phyloP scores from a whole-genome alignment of 2,888 invertebrate species.

The Drosophila demipolita region DNA sequence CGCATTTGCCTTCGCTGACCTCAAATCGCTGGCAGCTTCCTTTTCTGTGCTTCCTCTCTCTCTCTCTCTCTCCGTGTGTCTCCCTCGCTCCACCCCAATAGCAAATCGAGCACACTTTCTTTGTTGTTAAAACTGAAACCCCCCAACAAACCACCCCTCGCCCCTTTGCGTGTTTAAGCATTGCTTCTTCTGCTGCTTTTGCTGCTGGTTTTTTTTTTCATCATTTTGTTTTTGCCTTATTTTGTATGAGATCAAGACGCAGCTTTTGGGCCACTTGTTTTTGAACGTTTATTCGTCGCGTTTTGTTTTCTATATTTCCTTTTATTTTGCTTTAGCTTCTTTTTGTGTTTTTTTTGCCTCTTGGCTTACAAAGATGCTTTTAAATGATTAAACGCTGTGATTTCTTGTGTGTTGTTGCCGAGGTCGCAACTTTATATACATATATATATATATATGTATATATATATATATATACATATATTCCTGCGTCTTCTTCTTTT shows the following conservation, averaged over 20 bases:
- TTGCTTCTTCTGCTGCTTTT: conserved; percentile 32
- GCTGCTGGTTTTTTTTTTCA: neutral
- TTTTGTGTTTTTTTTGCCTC: conserved; percentile 33
- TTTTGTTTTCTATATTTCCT: conserved; percentile 49
- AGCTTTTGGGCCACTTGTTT: conserved; percentile 57
- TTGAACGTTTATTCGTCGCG: conserved; percentile 59
- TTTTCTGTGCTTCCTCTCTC: neutral
- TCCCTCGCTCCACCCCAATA: neutral
- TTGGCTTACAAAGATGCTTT: conserved; percentile 73
- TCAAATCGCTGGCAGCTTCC: conserved; percentile 56
- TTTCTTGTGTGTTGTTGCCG: conserved; percentile 58
- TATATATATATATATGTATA: conserved; percentile 6
- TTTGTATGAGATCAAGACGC: conserved; percentile 55
- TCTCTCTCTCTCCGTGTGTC: neutral
- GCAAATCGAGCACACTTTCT: conserved; percentile 37
- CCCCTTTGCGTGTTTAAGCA: conserved; percentile 46
- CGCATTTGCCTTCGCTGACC: conserved; percentile 68
- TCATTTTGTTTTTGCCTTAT: conserved; percentile 2
- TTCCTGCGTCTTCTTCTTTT: conserved; percentile 11
- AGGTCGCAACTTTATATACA: conserved; percentile 46
- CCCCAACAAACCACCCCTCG: neutral
- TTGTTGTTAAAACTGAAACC: conserved; percentile 34
- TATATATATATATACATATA: neutral
- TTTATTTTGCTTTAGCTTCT: conserved; percentile 27
- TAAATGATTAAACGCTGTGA: conserved; percentile 77